Conservation (phyloP, 2,888 invertebrate genomes). For the Colostygia pectinataria region DNA sequence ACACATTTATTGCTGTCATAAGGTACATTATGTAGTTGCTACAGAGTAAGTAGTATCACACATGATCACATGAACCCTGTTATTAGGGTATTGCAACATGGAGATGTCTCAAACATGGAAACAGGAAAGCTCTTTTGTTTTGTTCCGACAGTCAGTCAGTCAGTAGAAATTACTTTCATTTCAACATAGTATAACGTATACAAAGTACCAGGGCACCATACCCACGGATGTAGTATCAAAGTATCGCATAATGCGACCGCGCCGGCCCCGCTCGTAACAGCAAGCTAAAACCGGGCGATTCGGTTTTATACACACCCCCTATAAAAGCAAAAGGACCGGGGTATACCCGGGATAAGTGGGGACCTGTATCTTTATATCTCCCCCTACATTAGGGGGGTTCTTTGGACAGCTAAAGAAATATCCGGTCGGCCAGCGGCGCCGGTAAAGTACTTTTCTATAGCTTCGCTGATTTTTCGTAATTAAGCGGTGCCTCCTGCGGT, state of each 20-base stretch:
- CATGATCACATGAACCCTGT: too few relatives aligned
- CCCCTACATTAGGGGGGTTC: constrained; percentile 80
- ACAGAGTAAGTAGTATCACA: too few relatives aligned
- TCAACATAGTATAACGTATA: constrained; percentile 38
- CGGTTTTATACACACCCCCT: constrained; percentile 83
- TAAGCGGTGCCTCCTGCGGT: constrained; percentile 64
- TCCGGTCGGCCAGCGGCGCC: constrained; percentile 75
- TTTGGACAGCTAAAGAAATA: constrained; percentile 83
- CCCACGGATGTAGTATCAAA: constrained; percentile 64
- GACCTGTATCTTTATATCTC: constrained; percentile 82
- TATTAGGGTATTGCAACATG: too few relatives aligned
- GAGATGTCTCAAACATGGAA: too few relatives aligned
- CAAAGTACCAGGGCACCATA: constrained; percentile 69
- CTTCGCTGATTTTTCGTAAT: constrained; percentile 75
- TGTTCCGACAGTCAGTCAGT: too few relatives aligned
- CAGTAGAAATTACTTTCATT: too few relatives aligned
- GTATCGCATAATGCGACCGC: constrained; percentile 67
- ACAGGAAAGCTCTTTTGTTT: too few relatives aligned
- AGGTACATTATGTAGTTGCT: too few relatives aligned
- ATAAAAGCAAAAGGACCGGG: constrained; percentile 83
- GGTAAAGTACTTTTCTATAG: constrained; percentile 77
- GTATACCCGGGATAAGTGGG: constrained; percentile 80
- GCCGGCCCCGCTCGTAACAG: constrained; percentile 79
- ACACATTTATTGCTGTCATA: too few relatives aligned
- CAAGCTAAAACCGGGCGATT: constrained; percentile 82